phyloP scores from a whole-genome alignment of 2,888 invertebrate genomes.

The Dendrolimus pini region DNA sequence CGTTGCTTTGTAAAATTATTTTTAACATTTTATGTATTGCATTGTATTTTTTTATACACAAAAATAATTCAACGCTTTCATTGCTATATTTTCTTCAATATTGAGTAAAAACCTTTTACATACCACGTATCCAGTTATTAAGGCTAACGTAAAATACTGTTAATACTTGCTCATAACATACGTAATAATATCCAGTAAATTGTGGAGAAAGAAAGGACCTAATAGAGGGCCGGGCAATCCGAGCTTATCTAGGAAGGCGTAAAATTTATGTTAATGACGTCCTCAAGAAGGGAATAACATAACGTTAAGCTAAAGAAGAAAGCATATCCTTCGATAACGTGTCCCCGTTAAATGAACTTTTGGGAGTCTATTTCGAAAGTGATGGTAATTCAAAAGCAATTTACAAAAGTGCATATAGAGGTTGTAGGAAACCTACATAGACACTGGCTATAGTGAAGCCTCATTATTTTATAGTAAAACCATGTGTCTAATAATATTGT shows the following conservation, averaged over 20 bases:
- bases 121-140: too few species aligned
- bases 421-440: too few species aligned
- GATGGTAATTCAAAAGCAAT: not conserved
- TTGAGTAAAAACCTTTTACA: too few species aligned
- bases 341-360: conserved; percentile 47
- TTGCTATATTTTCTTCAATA: too few species aligned
- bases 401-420: too few species aligned
- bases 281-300: conserved; percentile 47
- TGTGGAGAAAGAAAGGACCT: conserved; percentile 38
- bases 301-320: conserved; percentile 53
- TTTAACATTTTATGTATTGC: too few species aligned
- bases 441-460: too few species aligned
- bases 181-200: conserved; percentile 49
- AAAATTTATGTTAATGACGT: conserved; percentile 68
- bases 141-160: not conserved
- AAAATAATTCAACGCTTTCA: too few species aligned
- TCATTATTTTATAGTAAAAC: too few species aligned
- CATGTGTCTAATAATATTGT: too few species aligned
- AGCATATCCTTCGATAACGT: conserved; percentile 48
- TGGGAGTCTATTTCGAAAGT: conserved; percentile 6
- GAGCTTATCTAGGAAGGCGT: conserved; percentile 57
- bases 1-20: too few species aligned
- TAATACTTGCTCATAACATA: conserved; percentile 28
- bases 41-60: too few species aligned
- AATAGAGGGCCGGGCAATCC: conserved; percentile 55